Evolutionary conservation across 2,113 vertebrate species (phyloP).

Genomic region (Hoplias malabaricus): DNA sequence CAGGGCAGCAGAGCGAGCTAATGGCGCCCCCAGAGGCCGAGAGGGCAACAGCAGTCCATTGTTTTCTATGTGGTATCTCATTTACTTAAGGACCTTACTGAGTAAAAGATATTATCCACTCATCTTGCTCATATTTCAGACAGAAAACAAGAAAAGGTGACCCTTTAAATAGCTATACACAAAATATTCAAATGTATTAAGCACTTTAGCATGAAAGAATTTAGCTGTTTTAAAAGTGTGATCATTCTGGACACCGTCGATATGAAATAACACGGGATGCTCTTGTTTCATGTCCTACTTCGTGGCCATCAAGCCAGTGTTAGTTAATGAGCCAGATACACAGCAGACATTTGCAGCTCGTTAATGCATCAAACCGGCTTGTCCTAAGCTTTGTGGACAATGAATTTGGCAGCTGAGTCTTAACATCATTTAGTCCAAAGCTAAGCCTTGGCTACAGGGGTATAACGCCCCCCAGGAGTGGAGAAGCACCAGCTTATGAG

Average conservation of each 20-base stretch:
- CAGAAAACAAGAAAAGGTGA: neutral
- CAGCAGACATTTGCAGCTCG: neutral
- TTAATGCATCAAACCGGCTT: neutral
- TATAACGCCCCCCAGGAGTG: too few species aligned
- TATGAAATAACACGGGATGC: too few species aligned
- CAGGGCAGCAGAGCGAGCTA: neutral
- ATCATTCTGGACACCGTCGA: too few species aligned
- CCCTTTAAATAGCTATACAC: too few species aligned
- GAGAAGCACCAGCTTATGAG: too few species aligned
- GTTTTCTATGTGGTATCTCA: neutral
- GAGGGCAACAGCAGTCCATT: neutral
- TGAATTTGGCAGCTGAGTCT: neutral
- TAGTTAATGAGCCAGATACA: constrained; percentile 22
- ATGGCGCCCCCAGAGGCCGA: constrained; percentile 29
- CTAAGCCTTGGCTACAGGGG: too few species aligned
- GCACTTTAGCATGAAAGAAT: too few species aligned
- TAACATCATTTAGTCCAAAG: too few species aligned
- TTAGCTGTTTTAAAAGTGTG: neutral
- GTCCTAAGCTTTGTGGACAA: neutral
- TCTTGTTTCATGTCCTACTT: constrained; percentile 5
- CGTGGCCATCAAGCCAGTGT: constrained; percentile 14
- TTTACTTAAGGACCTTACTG: too few species aligned
- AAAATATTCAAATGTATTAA: too few species aligned
- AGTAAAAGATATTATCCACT: too few species aligned
- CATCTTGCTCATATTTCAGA: too few species aligned